phyloP scores from a whole-genome alignment of 2,113 vertebrate species.

The Nanorana parkeri region DNA sequence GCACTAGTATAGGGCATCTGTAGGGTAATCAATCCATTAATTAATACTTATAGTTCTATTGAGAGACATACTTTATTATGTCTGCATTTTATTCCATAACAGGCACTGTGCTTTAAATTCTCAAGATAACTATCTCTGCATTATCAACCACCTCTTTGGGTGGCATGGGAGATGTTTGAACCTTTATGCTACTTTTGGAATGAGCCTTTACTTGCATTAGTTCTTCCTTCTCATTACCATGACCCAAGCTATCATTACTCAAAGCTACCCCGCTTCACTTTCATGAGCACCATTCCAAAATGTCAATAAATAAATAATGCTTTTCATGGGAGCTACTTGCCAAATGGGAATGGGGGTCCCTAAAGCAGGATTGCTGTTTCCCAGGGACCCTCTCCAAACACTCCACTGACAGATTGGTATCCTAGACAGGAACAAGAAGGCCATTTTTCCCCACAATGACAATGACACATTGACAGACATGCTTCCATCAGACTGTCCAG shows the following conservation, averaged over 20 bases:
- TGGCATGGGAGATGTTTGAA: constrained; percentile 20
- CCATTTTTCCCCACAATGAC: constrained; percentile 49
- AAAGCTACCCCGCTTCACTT: constrained; percentile 35
- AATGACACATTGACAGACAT: constrained; percentile 58
- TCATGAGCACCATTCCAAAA: constrained; percentile 46
- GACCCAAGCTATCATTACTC: constrained; percentile 52
- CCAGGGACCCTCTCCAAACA: constrained; percentile 40
- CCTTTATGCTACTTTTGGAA: constrained; percentile 35
- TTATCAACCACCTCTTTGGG: constrained; percentile 35
- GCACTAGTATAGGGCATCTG: too few relatives aligned
- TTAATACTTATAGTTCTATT: too few relatives aligned
- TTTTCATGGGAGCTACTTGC: constrained; percentile 40
- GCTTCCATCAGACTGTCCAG: constrained; percentile 50
- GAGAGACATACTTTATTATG: too few relatives aligned
- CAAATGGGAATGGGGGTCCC: constrained; percentile 43
- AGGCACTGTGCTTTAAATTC: background rate
- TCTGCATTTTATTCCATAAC: too few relatives aligned
- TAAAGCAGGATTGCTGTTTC: constrained; percentile 31
- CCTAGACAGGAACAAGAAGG: constrained; percentile 55
- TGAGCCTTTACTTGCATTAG: constrained; percentile 47
- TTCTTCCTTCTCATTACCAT: constrained; percentile 52
- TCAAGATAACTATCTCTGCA: background rate
- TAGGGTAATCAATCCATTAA: too few relatives aligned
- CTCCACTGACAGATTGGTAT: constrained; percentile 53
- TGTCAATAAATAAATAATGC: constrained; percentile 57